phyloP scores from a whole-genome alignment of 2,797 vertebrate genomes.

The Anniella stebbinsi region DNA sequence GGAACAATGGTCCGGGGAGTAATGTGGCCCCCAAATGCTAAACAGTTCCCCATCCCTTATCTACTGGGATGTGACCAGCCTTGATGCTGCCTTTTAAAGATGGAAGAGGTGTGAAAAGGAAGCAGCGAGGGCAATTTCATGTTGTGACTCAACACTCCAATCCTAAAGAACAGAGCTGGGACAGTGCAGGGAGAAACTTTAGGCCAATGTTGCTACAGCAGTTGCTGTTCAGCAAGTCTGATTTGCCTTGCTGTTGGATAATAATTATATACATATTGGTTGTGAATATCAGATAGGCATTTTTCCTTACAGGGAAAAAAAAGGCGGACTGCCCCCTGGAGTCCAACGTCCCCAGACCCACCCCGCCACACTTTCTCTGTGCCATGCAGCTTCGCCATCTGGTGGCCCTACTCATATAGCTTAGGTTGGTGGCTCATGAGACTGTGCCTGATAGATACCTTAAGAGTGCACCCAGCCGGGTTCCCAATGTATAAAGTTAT shows the following conservation, averaged over 20 bases:
- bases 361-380: neutral
- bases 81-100: neutral
- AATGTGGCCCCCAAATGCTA: neutral
- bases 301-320: neutral
- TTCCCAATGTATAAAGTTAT: neutral
- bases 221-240: neutral
- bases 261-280: neutral
- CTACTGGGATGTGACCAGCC: neutral
- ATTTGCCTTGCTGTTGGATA: neutral
- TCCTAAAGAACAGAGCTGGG: neutral
- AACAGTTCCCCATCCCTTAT: neutral
- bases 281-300: neutral
- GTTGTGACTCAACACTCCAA: neutral
- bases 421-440: no score
- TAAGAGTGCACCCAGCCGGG: neutral
- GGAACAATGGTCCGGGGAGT: no score
- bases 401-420: neutral
- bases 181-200: neutral
- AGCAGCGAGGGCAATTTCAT: neutral
- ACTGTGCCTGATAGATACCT: neutral
- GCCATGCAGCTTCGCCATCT: slow-evolving; percentile 1
- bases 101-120: neutral
- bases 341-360: neutral
- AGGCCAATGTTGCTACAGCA: neutral
- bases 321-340: neutral